A percentile compares a stretch with the other conserved stretches of the same genome.
phyloP scores from a whole-genome alignment of 2,113 vertebrate species.

The Triplophysa dalaica region DNA sequence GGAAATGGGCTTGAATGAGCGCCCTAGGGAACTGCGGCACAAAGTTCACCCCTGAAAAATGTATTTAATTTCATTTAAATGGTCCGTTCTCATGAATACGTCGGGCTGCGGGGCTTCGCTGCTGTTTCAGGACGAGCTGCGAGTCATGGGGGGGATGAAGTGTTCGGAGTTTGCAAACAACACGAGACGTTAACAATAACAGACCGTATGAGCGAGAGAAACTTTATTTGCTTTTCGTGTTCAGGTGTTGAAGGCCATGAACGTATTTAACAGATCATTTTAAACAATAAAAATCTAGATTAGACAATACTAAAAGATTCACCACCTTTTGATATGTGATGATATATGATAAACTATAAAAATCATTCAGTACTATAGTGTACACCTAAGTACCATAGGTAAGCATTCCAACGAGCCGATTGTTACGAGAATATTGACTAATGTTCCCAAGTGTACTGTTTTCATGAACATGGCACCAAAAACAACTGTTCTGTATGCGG shows the following conservation, averaged over 20 bases:
- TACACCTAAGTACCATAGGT: not conserved
- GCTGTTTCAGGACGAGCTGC: constrained; percentile 24
- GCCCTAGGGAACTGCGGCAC: constrained; percentile 64
- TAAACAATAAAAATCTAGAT: not conserved
- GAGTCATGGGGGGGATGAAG: constrained; percentile 41
- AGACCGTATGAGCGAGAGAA: constrained; percentile 30
- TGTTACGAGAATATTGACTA: too few relatives aligned
- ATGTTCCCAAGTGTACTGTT: too few relatives aligned
- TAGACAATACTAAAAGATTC: not conserved
- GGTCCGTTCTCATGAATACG: constrained; percentile 52
- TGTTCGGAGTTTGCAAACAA: constrained; percentile 55
- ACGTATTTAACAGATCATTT: not conserved
- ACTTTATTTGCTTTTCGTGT: constrained; percentile 8
- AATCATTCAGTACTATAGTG: too few relatives aligned
- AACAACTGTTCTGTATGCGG: not conserved
- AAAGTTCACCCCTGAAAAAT: constrained; percentile 71
- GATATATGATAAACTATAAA: too few relatives aligned
- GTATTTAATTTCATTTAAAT: constrained; percentile 66
- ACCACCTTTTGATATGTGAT: too few relatives aligned
- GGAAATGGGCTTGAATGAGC: constrained; percentile 76
- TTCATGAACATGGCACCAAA: too few relatives aligned
- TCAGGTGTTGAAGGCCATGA: not conserved
- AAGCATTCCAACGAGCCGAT: too few relatives aligned
- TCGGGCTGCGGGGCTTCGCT: constrained; percentile 5
- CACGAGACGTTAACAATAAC: constrained; percentile 39